phyloP scores from a whole-genome alignment of 92 coral and sea anemone genomes.

The Anthopleura xanthogrammica region DNA sequence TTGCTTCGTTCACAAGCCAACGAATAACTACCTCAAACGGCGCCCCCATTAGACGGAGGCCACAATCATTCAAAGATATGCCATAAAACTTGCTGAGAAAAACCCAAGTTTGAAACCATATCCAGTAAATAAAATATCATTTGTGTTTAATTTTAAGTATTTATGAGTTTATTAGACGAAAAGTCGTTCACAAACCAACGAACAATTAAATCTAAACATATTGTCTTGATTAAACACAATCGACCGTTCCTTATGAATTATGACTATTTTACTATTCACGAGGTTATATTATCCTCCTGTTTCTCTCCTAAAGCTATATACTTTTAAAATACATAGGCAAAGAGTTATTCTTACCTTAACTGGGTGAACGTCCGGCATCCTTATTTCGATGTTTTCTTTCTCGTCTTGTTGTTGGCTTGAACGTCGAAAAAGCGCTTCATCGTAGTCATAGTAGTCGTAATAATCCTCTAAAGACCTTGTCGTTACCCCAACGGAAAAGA shows the following conservation, averaged over 20 bases:
- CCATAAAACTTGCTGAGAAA: neutral
- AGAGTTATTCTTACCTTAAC: constrained; percentile 40
- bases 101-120: neutral
- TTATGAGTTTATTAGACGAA: neutral
- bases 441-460: constrained; percentile 28
- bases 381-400: constrained; percentile 1
- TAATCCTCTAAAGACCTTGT: constrained; percentile 16
- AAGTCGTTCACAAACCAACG: constrained; percentile 1
- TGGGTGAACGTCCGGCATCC: constrained; percentile 76
- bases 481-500: constrained; percentile 20
- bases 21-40: no score
- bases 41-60: neutral
- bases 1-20: no score
- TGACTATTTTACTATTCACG: neutral
- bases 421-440: constrained; percentile 43
- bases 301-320: neutral
- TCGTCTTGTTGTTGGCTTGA: constrained; percentile 26
- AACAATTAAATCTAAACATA: neutral
- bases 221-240: neutral
- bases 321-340: no score
- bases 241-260: neutral
- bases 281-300: neutral
- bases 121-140: neutral
- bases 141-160: neutral
- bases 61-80: neutral